These are phyloP conservation scores for Aquatica leii DNA, from an alignment of 2,888 invertebrate species.

Conservation along the genomic window DNA sequence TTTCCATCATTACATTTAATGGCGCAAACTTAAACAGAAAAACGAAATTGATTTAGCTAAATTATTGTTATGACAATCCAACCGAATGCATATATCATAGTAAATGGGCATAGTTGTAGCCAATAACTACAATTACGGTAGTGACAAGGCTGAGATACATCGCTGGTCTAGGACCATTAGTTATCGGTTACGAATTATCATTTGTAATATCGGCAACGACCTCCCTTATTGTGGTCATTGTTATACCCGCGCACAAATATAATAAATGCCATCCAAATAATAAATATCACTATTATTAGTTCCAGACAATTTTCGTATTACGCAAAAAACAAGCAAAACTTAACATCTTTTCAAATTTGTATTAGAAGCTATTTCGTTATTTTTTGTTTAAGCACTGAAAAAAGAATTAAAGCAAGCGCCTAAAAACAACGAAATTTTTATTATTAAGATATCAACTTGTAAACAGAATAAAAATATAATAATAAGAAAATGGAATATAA, in stretches of 20 bases:
- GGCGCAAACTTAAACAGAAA: slow-evolving; percentile 58
- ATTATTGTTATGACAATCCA: slow-evolving; percentile 59
- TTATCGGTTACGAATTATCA: slow-evolving; percentile 46
- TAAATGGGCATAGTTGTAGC: slow-evolving; percentile 60
- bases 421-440: no score
- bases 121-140: slow-evolving; percentile 61
- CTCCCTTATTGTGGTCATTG: slow-evolving; percentile 18
- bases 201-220: slow-evolving; percentile 33
- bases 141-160: slow-evolving; percentile 59
- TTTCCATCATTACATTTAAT: slow-evolving; percentile 59
- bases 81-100: slow-evolving; percentile 58
- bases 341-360: no score
- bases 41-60: slow-evolving; percentile 60
- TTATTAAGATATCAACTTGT: no score
- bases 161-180: slow-evolving; percentile 55
- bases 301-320: background rate
- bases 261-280: background rate
- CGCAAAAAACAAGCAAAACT: no score
- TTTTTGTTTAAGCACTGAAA: no score
- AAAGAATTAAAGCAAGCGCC: no score
- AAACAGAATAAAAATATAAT: no score
- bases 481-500: no score
- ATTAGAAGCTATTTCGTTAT: no score
- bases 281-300: no score
- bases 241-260: background rate